Evolutionary conservation across 2,113 vertebrate species (phyloP).

Genomic region (Pristiophorus japonicus): DNA sequence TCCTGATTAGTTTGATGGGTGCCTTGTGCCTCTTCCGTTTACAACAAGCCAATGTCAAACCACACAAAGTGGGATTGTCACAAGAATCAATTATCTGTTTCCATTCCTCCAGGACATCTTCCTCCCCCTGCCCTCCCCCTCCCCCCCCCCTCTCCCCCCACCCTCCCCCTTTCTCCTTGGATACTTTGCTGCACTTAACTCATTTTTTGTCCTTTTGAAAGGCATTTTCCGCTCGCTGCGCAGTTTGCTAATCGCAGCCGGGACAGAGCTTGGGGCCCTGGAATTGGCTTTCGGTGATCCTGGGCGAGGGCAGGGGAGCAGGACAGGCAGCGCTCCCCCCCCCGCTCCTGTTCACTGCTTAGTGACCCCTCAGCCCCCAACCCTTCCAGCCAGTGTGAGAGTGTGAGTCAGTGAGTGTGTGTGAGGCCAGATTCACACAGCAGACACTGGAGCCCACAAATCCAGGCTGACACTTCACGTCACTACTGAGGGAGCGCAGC

Average conservation of each 20-base stretch:
- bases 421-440: not conserved
- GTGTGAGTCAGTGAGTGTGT: not conserved
- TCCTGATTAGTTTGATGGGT: constrained; percentile 30
- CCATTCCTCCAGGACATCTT: not conserved
- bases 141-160: not conserved
- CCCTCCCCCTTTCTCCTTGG: not conserved
- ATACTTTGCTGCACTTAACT: not conserved
- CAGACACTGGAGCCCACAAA: no score
- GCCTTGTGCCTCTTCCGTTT: constrained; percentile 12
- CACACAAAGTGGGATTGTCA: constrained; percentile 1
- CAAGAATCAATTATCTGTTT: constrained; percentile 13
- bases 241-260: not conserved
- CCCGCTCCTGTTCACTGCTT: not conserved
- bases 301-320: not conserved
- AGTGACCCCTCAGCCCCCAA: no score
- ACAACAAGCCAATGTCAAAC: constrained; percentile 22
- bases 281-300: not conserved
- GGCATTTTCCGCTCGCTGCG: not conserved
- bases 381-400: not conserved
- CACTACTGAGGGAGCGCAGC: no score
- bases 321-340: not conserved
- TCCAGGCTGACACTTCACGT: no score
- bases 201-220: not conserved
- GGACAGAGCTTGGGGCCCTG: not conserved
- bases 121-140: not conserved